Evolutionary conservation across 2,113 vertebrate species (phyloP).

Genomic region (Stegostoma tigrinum): DNA sequence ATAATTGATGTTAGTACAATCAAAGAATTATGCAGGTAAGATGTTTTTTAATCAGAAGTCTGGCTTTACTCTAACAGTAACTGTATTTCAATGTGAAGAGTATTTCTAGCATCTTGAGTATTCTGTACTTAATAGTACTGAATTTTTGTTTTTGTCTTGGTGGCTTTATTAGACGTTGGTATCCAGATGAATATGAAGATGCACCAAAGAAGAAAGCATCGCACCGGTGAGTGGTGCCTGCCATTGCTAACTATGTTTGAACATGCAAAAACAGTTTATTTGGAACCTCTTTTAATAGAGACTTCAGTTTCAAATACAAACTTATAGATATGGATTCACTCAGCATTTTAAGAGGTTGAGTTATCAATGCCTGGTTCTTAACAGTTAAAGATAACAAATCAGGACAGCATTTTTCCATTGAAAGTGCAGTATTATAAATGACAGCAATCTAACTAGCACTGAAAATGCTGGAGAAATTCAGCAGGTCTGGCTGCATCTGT

Average conservation of each 20-base stretch:
- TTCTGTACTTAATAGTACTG: background rate
- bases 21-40: slow-evolving; percentile 89
- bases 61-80: background rate
- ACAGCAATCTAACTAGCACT: no score
- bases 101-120: background rate
- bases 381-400: no score
- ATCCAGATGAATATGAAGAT: slow-evolving; percentile 75
- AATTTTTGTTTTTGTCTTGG: background rate
- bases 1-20: slow-evolving; percentile 97
- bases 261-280: background rate
- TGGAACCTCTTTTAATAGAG: background rate
- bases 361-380: no score
- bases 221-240: slow-evolving; percentile 70
- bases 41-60: background rate
- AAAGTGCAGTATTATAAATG: no score
- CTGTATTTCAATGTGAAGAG: background rate
- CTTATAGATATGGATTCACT: no score
- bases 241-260: background rate
- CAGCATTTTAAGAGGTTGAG: no score
- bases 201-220: slow-evolving; percentile 81
- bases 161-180: slow-evolving; percentile 74
- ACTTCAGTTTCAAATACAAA: background rate
- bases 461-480: no score
- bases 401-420: no score
- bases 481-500: no score